Evolutionary conservation across 2,113 vertebrate species (phyloP).

Genomic region (Nothobranchius furzeri): DNA sequence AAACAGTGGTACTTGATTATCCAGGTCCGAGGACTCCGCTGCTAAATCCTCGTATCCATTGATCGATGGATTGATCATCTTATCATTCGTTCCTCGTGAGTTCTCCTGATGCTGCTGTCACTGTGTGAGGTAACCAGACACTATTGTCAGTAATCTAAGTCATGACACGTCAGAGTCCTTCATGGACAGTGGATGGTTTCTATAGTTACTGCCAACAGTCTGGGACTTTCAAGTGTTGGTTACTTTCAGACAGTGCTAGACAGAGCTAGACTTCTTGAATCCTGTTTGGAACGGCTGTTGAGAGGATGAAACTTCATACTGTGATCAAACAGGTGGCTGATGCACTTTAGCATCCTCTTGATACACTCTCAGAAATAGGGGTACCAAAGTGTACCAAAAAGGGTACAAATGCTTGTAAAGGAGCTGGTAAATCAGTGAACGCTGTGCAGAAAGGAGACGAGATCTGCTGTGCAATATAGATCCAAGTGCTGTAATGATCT

Average conservation of each 20-base stretch:
- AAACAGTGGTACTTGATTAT: too few species aligned
- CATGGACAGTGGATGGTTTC: constrained; percentile 61
- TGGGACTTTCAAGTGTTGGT: constrained; percentile 51
- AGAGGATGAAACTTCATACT: constrained; percentile 18
- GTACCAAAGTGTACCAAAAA: too few species aligned
- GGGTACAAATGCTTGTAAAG: too few species aligned
- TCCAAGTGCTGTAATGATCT: background rate
- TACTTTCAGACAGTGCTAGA: constrained; percentile 48
- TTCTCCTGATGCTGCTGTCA: constrained; percentile 37
- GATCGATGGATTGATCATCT: background rate
- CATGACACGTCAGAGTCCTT: constrained; percentile 50
- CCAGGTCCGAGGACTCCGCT: too few species aligned
- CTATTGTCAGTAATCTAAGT: constrained; percentile 66
- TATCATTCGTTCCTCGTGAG: constrained; percentile 18
- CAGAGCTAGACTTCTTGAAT: constrained; percentile 35
- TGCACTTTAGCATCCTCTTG: background rate
- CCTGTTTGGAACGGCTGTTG: constrained; percentile 27
- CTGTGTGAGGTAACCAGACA: constrained; percentile 57
- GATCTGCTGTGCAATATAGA: constrained; percentile 12
- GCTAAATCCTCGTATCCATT: background rate
- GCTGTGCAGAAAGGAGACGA: background rate
- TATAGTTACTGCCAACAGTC: constrained; percentile 67
- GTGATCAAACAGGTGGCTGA: constrained; percentile 41
- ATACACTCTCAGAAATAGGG: too few species aligned
- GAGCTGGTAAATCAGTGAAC: constrained; percentile 1